Conservation (phyloP, 1,140 invertebrate species). For the Drosophila asahinai region DNA sequence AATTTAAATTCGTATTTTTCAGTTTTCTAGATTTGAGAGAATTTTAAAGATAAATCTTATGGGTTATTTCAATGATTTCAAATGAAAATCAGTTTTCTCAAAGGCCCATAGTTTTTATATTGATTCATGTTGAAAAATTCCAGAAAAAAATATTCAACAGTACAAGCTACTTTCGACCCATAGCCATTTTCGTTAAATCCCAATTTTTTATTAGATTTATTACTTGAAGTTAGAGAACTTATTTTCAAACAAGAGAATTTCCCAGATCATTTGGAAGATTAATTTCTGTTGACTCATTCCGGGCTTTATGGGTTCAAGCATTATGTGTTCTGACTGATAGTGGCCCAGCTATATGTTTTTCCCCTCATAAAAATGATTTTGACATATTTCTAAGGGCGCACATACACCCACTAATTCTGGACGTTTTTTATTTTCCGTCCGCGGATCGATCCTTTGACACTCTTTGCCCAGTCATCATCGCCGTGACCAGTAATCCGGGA, state of each 20-base stretch:
- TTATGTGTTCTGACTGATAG: not conserved
- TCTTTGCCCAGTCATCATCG: constrained; percentile 32
- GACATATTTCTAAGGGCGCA: not conserved
- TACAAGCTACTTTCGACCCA: not conserved
- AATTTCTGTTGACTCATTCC: constrained; percentile 27
- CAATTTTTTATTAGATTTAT: not conserved
- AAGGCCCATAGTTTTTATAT: too few relatives aligned
- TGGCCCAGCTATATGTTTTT: not conserved
- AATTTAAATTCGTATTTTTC: too few relatives aligned
- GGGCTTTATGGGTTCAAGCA: not conserved
- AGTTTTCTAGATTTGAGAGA: too few relatives aligned
- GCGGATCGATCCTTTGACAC: constrained; percentile 25
- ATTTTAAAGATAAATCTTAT: too few relatives aligned
- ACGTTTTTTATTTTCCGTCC: constrained; percentile 3
- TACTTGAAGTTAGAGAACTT: not conserved
- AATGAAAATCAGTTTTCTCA: too few relatives aligned
- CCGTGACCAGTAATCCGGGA: constrained; percentile 41
- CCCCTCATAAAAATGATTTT: not conserved
- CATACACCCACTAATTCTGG: constrained; percentile 2
- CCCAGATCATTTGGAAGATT: constrained; percentile 14
- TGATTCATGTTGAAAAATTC: too few relatives aligned
- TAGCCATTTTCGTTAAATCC: too few relatives aligned
- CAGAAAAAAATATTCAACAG: too few relatives aligned
- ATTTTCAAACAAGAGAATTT: not conserved
- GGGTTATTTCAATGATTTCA: too few relatives aligned